phyloP scores from a whole-genome alignment of 2,797 vertebrate genomes.

The Hyperoplus immaculatus region DNA sequence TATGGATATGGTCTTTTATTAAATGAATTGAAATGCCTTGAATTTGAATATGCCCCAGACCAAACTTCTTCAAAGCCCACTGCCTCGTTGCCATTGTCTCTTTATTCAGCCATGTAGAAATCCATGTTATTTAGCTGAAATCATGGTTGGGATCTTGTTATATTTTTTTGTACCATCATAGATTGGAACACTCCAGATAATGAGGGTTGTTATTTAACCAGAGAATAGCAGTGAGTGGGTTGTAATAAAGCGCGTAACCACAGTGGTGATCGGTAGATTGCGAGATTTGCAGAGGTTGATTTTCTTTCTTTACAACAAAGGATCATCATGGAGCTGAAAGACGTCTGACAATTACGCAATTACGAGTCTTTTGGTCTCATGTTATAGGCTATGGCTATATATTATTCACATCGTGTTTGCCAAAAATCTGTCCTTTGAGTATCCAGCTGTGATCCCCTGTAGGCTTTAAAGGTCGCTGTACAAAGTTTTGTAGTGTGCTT shows the following conservation, averaged over 20 bases:
- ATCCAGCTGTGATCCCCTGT: not conserved
- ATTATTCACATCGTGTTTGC: not conserved
- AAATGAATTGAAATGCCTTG: not conserved
- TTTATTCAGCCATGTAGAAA: slow-evolving; percentile 7
- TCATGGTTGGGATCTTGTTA: slow-evolving; percentile 12
- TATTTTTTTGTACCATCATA: slow-evolving; percentile 19
- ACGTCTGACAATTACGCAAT: not conserved
- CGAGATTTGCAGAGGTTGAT: slow-evolving; percentile 3
- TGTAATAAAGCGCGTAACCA: slow-evolving; percentile 18
- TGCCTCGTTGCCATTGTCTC: not conserved
- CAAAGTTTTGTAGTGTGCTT: slow-evolving; percentile 1
- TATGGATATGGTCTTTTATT: not conserved
- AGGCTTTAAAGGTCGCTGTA: slow-evolving; percentile 10
- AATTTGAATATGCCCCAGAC: not conserved
- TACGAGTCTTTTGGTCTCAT: too few relatives aligned
- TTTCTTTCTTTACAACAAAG: slow-evolving; percentile 9
- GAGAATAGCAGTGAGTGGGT: slow-evolving; percentile 16
- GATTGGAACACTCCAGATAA: slow-evolving; percentile 31
- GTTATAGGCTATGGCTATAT: too few relatives aligned
- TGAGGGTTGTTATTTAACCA: slow-evolving; percentile 35
- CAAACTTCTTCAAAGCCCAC: not conserved
- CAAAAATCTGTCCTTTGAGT: not conserved
- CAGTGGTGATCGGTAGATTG: not conserved
- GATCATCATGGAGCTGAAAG: not conserved
- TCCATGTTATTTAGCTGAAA: slow-evolving; percentile 14